phyloP scores from a whole-genome alignment of 2,113 vertebrate species.

The Takifugu flavidus region DNA sequence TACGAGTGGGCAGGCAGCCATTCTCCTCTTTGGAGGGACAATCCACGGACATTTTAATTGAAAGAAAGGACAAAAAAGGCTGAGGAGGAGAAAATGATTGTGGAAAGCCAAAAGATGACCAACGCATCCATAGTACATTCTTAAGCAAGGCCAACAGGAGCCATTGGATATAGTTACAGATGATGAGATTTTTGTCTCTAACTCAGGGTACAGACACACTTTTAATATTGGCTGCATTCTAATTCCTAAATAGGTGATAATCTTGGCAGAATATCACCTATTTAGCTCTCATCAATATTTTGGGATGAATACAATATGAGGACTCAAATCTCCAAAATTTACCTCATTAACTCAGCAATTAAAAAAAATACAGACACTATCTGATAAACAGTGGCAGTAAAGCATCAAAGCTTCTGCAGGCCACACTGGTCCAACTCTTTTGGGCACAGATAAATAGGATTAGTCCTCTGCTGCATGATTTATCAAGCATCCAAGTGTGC shows the following conservation, averaged over 20 bases:
- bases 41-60: conserved; percentile 21
- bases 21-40: conserved; percentile 13
- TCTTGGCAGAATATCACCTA: conserved; percentile 8
- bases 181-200: neutral
- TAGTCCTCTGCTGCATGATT: conserved; percentile 59
- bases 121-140: conserved; percentile 24
- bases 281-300: conserved; percentile 8
- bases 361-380: conserved; percentile 29
- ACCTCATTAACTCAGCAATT: conserved; percentile 25
- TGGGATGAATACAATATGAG: conserved; percentile 2
- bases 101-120: conserved; percentile 38
- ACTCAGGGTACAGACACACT: too few species aligned
- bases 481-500: conserved; percentile 37
- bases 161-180: neutral
- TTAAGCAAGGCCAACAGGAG: too few species aligned
- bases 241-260: conserved; percentile 19
- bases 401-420: conserved; percentile 19
- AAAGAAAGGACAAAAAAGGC: conserved; percentile 18
- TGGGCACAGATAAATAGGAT: conserved; percentile 35
- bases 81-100: conserved; percentile 1
- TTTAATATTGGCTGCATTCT: too few species aligned
- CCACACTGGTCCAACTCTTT: conserved; percentile 7
- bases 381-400: conserved; percentile 5
- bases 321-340: conserved; percentile 2
- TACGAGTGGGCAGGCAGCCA: conserved; percentile 12